These are phyloP conservation scores for Elephantulus edwardii DNA, from an alignment of 2,113 vertebrate species.

Conservation along the genomic window DNA sequence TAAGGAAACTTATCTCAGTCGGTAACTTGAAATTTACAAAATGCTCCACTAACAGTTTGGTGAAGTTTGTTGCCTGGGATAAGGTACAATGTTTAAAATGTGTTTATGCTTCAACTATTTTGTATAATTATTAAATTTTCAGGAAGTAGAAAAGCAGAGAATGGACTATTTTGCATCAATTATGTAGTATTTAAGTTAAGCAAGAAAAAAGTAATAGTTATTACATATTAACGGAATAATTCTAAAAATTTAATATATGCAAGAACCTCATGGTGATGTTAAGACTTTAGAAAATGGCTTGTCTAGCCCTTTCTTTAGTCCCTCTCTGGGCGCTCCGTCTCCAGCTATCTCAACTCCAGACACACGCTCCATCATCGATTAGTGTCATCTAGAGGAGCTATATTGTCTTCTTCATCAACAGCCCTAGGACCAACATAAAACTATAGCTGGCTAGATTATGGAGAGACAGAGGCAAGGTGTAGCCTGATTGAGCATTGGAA, in stretches of 20 bases:
- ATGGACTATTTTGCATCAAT: constrained; percentile 22
- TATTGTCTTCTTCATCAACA: too few species aligned
- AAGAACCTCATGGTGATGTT: neutral
- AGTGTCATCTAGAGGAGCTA: too few species aligned
- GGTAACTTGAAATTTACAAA: constrained; percentile 26
- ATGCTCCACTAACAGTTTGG: neutral
- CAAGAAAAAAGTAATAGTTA: neutral
- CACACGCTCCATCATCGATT: too few species aligned
- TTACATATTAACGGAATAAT: neutral
- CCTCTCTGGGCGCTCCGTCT: too few species aligned
- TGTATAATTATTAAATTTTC: neutral
- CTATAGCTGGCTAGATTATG: too few species aligned
- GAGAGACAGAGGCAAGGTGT: too few species aligned
- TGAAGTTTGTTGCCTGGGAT: constrained; percentile 21
- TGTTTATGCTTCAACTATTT: constrained; percentile 51
- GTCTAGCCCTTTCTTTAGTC: too few species aligned
- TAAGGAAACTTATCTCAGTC: constrained; percentile 42
- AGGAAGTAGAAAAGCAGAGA: neutral
- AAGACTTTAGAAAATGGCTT: too few species aligned
- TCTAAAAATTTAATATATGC: neutral
- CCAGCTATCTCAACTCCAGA: too few species aligned
- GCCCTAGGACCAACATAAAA: too few species aligned
- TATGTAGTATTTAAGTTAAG: constrained; percentile 53
- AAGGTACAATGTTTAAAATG: constrained; percentile 43
- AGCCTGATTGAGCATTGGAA: too few species aligned